Percentiles rank a stretch among this genome's conserved stretches.
These are phyloP conservation scores for Trichomalopsis sarcophagae DNA, from an alignment of 1,140 invertebrate species.

Conservation along the genomic window DNA sequence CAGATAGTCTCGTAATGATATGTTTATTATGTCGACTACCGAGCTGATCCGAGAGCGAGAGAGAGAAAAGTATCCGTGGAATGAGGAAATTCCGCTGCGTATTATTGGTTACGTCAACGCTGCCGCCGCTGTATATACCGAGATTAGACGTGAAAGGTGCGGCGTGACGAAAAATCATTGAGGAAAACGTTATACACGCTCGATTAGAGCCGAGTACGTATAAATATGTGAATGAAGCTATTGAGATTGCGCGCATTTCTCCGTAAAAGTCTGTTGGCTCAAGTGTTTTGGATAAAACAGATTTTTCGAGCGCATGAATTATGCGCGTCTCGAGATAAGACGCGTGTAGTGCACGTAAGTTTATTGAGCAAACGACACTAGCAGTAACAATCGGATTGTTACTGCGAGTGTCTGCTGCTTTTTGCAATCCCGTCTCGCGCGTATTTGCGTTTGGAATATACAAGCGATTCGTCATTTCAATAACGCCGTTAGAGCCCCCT, in stretches of 20 bases:
- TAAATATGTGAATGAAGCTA: not conserved
- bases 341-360: not conserved
- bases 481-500: constrained; percentile 40
- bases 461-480: constrained; percentile 28
- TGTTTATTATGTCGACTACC: constrained; percentile 6
- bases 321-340: not conserved
- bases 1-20: not conserved
- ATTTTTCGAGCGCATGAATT: too few relatives aligned
- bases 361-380: not conserved
- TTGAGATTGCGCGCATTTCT: not conserved
- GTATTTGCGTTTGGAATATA: not conserved
- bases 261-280: not conserved
- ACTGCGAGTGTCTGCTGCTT: too few relatives aligned
- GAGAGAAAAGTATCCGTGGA: not conserved
- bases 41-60: not conserved
- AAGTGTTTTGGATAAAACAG: not conserved
- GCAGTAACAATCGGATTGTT: not conserved
- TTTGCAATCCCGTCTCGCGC: not conserved
- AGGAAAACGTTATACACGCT: not conserved
- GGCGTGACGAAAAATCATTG: not conserved
- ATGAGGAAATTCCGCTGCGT: not conserved
- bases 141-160: not conserved
- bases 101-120: not conserved
- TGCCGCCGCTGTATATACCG: not conserved
- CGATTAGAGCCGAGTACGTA: not conserved